These are phyloP conservation scores for Polypedilum pembai DNA, from an alignment of 1,140 invertebrate genomes.

Conservation along the genomic window DNA sequence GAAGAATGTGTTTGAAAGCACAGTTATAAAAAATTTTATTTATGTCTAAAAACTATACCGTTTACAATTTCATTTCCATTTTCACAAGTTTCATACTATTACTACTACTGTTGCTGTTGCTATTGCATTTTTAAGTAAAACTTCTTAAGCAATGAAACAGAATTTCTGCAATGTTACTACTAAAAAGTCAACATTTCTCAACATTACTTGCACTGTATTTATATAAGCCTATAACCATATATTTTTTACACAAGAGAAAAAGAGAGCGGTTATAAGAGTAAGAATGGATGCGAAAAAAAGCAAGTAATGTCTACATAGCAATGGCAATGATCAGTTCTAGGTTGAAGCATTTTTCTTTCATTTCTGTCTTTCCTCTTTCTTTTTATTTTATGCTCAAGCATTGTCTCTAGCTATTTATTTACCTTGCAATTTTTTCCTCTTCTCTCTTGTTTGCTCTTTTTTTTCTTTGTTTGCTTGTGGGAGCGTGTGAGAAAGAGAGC, in stretches of 20 bases:
- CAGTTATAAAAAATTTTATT: conserved; percentile 7
- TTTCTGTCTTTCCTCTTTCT: conserved; percentile 1
- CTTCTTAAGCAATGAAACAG: background rate
- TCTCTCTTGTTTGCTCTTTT: no score
- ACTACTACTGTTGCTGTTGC: background rate
- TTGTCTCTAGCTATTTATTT: no score
- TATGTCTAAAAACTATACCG: background rate
- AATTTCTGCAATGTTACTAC: background rate
- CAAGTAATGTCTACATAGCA: background rate
- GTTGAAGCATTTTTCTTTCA: background rate
- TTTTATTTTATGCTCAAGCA: conserved; percentile 3
- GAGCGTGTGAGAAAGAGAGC: no score
- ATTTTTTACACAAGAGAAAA: background rate
- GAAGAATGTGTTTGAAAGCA: background rate
- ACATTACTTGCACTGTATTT: no score
- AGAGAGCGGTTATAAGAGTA: background rate
- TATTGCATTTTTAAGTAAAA: background rate
- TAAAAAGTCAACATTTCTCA: no score
- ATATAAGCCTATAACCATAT: no score
- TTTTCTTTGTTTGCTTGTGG: no score
- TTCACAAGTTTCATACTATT: background rate
- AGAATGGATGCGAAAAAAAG: background rate
- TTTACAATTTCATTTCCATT: conserved; percentile 1
- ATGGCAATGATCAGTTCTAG: background rate
- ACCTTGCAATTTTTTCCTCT: no score